Evolutionary conservation across 2,113 vertebrate species (phyloP).

Genomic region (Oryzias javanicus): DNA sequence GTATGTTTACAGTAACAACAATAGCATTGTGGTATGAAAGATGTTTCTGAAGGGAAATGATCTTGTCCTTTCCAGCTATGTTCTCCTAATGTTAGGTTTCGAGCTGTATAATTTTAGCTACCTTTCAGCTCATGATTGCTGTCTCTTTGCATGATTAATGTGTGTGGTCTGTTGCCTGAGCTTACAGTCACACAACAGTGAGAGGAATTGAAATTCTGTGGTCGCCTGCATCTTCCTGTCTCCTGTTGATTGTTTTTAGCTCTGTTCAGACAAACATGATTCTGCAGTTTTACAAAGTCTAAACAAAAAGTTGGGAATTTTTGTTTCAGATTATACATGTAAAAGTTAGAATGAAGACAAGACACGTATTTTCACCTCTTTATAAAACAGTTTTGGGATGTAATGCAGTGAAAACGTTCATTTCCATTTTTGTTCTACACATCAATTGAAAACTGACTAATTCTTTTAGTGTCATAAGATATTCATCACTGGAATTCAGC

Average conservation of each 20-base stretch:
- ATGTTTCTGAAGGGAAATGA: slow-evolving; percentile 19
- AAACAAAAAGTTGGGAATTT: slow-evolving; percentile 4
- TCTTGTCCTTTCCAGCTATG: slow-evolving; percentile 22
- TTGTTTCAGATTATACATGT: background rate
- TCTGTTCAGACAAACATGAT: slow-evolving; percentile 9
- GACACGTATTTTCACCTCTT: no score
- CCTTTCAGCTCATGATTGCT: slow-evolving; percentile 46
- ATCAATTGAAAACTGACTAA: slow-evolving; percentile 1
- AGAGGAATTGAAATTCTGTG: slow-evolving; percentile 37
- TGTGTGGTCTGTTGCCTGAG: slow-evolving; percentile 55
- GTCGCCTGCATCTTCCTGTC: slow-evolving; percentile 39
- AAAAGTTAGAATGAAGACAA: no score
- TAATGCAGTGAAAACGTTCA: no score
- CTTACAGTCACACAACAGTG: slow-evolving; percentile 36
- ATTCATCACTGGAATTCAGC: slow-evolving; percentile 14
- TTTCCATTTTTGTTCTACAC: background rate
- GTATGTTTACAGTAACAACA: slow-evolving; percentile 12
- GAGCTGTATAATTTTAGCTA: slow-evolving; percentile 52
- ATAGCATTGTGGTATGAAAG: slow-evolving; percentile 6
- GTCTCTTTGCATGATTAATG: slow-evolving; percentile 34
- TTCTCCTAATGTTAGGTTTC: slow-evolving; percentile 56
- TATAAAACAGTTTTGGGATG: no score
- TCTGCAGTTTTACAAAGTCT: background rate
- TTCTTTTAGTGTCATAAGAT: slow-evolving; percentile 18
- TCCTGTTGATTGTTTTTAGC: slow-evolving; percentile 35